These are phyloP conservation scores for Drosophila yooni DNA, from an alignment of 2,888 invertebrate species.

Conservation along the genomic window DNA sequence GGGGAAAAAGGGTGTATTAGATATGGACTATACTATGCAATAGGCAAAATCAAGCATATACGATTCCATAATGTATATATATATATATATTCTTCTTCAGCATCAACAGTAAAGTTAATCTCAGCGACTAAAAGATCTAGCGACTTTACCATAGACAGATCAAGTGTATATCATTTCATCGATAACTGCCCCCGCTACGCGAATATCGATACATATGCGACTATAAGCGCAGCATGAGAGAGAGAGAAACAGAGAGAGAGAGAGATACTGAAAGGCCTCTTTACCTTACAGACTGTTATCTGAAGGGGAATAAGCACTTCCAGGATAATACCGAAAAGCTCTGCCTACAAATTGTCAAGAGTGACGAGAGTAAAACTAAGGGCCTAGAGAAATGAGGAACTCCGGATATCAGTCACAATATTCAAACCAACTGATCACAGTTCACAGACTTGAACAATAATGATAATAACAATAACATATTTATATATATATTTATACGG, in stretches of 20 bases:
- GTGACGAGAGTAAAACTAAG: neutral
- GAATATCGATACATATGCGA: neutral
- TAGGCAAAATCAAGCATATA: neutral
- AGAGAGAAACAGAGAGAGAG: neutral
- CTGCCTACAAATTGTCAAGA: neutral
- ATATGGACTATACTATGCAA: neutral
- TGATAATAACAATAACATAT: neutral
- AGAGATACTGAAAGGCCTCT: neutral
- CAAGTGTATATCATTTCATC: neutral
- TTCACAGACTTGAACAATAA: neutral
- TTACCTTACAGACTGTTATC: neutral
- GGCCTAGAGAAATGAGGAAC: neutral
- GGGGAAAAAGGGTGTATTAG: neutral
- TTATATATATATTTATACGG: neutral
- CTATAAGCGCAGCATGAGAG: neutral
- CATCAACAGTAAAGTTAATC: neutral
- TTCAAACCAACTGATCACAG: neutral
- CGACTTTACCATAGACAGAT: neutral
- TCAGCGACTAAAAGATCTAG: neutral
- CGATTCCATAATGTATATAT: neutral
- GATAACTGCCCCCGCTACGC: neutral
- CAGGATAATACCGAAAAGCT: neutral
- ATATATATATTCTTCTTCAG: neutral
- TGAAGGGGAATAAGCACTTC: neutral
- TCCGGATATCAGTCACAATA: neutral